phyloP scores from a whole-genome alignment of 2,888 invertebrate genomes.

The Euclidia mi region DNA sequence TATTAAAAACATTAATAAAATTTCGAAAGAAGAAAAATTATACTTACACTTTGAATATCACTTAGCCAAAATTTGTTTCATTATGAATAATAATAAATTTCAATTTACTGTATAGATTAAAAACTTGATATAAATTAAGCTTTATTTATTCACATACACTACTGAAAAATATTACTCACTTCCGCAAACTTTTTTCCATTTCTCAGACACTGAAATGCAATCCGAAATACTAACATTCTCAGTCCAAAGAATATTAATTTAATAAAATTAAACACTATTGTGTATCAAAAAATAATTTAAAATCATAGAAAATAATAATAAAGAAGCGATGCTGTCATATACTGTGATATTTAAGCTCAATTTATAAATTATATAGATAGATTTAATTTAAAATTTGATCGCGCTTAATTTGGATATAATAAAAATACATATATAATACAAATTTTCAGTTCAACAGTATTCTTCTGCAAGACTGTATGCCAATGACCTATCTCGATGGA shows the following conservation, averaged over 20 bases:
- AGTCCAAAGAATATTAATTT: slow-evolving; percentile 59
- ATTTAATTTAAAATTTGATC: slow-evolving; percentile 23
- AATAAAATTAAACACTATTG: slow-evolving; percentile 42
- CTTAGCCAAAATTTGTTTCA: background rate
- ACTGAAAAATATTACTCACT: slow-evolving; percentile 84
- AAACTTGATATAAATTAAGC: slow-evolving; percentile 65
- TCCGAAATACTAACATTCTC: slow-evolving; percentile 85
- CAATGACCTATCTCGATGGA: too few species aligned
- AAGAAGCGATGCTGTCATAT: slow-evolving; percentile 39
- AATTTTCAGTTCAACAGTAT: slow-evolving; percentile 20
- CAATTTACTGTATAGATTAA: slow-evolving; percentile 43
- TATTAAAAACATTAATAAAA: background rate
- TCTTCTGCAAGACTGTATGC: too few species aligned
- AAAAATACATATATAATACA: slow-evolving; percentile 14
- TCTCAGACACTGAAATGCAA: slow-evolving; percentile 89
- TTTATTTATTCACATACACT: slow-evolving; percentile 74
- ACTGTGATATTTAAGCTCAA: slow-evolving; percentile 35
- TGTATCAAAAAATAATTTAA: slow-evolving; percentile 36
- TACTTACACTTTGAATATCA: background rate
- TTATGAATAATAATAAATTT: background rate
- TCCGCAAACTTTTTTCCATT: slow-evolving; percentile 89
- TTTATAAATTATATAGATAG: slow-evolving; percentile 41
- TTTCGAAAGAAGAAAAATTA: background rate
- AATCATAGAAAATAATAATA: slow-evolving; percentile 34
- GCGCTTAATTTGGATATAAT: slow-evolving; percentile 23